phyloP scores from a whole-genome alignment of 2,888 invertebrate species.

The Halictus ligatus region DNA sequence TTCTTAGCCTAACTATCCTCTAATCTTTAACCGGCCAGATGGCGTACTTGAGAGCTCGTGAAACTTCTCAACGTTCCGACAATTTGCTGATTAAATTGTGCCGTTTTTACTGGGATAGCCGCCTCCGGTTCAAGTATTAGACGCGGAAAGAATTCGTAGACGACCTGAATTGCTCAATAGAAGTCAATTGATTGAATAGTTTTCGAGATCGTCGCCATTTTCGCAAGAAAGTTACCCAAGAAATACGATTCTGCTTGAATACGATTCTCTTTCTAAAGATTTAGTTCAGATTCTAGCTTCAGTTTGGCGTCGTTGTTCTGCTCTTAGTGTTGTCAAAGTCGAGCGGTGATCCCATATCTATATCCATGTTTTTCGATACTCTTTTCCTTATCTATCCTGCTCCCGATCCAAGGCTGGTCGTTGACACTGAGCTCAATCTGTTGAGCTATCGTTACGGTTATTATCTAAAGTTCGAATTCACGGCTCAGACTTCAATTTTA shows the following conservation, averaged over 20 bases:
- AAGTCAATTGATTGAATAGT: not conserved
- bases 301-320: not conserved
- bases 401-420: not conserved
- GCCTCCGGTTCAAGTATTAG: not conserved
- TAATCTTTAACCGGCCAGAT: not conserved
- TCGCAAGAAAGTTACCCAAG: not conserved
- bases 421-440: not conserved
- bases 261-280: not conserved
- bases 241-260: not conserved
- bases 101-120: not conserved
- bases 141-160: not conserved
- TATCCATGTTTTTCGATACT: not conserved
- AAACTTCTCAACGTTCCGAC: not conserved
- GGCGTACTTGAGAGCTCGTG: not conserved
- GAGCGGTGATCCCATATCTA: no score
- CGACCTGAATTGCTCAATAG: not conserved
- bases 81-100: conserved; percentile 1
- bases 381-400: not conserved
- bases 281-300: no score
- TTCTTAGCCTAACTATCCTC: not conserved
- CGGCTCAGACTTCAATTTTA: not conserved
- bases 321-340: no score
- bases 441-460: not conserved
- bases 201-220: not conserved
- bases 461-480: not conserved